Evolutionary conservation across 1,140 invertebrate genomes (phyloP).

Genomic region (Steinernema feltiae): DNA sequence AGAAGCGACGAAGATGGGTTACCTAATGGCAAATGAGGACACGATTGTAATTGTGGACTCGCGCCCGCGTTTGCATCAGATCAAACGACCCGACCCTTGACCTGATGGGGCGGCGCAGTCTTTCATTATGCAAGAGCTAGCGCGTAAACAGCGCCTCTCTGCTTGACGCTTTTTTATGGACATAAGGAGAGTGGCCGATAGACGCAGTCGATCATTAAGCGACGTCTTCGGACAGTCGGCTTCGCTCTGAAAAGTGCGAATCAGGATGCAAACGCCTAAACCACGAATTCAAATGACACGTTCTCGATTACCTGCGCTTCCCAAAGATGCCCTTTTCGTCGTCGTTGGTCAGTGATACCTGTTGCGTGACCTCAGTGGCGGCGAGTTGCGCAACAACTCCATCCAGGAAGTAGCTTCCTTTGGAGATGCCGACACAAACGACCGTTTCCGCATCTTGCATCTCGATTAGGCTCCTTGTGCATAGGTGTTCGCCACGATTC

Average conservation of each 20-base stretch:
- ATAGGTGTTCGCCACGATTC: slow-evolving; percentile 4
- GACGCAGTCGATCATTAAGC: too few species aligned
- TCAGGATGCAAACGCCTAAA: too few species aligned
- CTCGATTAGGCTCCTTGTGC: background rate
- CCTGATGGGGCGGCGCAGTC: background rate
- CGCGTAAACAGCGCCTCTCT: slow-evolving; percentile 11
- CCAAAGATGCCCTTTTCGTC: background rate
- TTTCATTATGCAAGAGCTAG: slow-evolving; percentile 14
- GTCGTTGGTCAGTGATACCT: background rate
- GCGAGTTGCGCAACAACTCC: background rate
- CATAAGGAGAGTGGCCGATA: background rate
- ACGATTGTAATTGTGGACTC: slow-evolving; percentile 7
- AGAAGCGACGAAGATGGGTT: background rate
- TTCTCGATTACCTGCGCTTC: too few species aligned
- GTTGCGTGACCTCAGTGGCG: slow-evolving; percentile 10
- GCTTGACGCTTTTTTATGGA: background rate
- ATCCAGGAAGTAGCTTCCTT: background rate
- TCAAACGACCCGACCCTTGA: slow-evolving; percentile 11
- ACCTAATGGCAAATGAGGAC: slow-evolving; percentile 13
- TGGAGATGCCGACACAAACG: background rate
- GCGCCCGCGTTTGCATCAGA: too few species aligned
- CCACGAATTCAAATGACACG: too few species aligned
- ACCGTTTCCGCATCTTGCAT: background rate
- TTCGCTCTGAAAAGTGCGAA: too few species aligned
- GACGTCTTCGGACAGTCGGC: too few species aligned